Evolutionary conservation across 2,797 vertebrate species (phyloP), one percentile per base, ranked within the genome.

Genomic region (Taenioides sp.): DNA sequence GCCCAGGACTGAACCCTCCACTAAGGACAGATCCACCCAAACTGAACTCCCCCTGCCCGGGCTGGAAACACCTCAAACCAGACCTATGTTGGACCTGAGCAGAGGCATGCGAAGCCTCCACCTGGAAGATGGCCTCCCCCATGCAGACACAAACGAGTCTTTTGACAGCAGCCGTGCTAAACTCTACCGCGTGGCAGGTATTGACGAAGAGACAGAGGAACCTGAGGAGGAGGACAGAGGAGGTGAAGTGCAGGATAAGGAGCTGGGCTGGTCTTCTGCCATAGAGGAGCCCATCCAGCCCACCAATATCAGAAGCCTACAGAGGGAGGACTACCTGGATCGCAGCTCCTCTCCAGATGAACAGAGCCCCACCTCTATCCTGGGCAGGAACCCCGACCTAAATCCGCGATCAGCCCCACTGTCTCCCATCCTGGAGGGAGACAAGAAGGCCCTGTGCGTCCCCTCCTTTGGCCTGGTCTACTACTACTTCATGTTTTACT

Each of bases 271-370:
- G 91, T 40, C 75, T 0, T 81, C 91, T 0, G 78, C 86, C 0
- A 81, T 93, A 52, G 93, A 94, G 84, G 92, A 93, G 62, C 74
- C 87, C 16, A 89, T 93, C 47, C 88, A 86, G 68, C 85, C 91
- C 40, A 88, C 82, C 64, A 81, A 70, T 0, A 17, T 93, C 71
- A 71, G 76, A 62, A 71, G 77, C 58, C 80, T 91, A 2, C 92
- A 92, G 81, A 85, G 77, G 73, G 87, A 91, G 17, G 86, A 88
- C 69, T 86, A 73, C 43, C 86, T 76, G 69, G 86, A 91, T 2
- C 34, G 84, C 49, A 88, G 83, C 81, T 87, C 79, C 73, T 90
- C 88, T 5, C 88, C 86, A 2, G 93, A 94, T 43, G 88, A 87
- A 0, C 78, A 75, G 7, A 80, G 86, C 75, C 82, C 86, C 1